Base-by-base conservation (phyloP, 2,888 invertebrate species). In the Meliscaeva auricollis region DNA sequence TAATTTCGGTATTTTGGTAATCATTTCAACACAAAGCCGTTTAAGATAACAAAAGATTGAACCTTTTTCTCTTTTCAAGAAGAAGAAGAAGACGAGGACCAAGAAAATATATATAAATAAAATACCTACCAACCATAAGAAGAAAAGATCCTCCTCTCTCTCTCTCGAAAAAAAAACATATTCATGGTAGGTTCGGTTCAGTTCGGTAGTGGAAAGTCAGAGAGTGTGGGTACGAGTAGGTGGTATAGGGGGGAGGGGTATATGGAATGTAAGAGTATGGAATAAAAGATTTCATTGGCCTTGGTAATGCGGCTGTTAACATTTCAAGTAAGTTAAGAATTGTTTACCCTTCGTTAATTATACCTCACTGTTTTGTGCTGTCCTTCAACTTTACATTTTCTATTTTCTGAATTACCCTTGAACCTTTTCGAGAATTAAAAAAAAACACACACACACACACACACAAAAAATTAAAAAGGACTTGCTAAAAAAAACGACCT, bases 311-410 rank as follows among this genome's bases (percentile, higher is more conserved):
- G 48, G 32, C 66, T 66, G 46, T 66, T 66, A 50, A 50, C 30
- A 50, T 50, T 66, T 66, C 64, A 48, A 66, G 48, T 48, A 66
- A 66, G 48, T 48, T 66, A 66, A 66, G 35, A 66, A 66, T 66
- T 66, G 66, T 66, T 66, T 66, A 66, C 66, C 66, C 50, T 66
- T 66, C 66, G 48, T 66, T 66, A 66, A 66, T 66, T 66, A 66
- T 66, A 50, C 66, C 50, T 66, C 35, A 66, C 66, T 66, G 66
- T 50, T 22, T 26, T 32, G 48, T 32, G 17, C 32, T 26, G 64
- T 48, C 48, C 46, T 64, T 64, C 64, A 64, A 64, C 64, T 66
- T 66, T 66, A 35, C 66, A 66, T 66, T 66, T 64, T 50, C 64
- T 46, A 64, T 66, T 50, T 66, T 50, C 9, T 66, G 66, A 50